phyloP scores from a whole-genome alignment of 2,797 vertebrate species.

The Bryconaethiops microstoma region DNA sequence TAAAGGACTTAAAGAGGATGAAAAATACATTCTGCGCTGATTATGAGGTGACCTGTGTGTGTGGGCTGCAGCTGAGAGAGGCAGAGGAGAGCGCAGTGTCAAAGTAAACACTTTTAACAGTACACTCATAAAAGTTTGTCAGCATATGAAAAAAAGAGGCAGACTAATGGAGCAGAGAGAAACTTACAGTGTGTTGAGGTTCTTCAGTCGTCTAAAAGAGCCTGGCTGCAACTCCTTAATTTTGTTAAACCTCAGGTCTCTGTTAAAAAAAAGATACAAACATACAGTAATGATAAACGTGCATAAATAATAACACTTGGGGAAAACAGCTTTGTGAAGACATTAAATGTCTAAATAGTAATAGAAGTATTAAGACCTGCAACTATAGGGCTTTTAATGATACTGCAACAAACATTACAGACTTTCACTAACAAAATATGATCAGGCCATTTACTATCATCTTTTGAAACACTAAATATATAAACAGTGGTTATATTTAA shows the following conservation, averaged over 20 bases:
- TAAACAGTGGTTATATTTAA: neutral
- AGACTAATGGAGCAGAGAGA: neutral
- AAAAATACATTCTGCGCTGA: slow-evolving; percentile 62
- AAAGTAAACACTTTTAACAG: slow-evolving; percentile 30
- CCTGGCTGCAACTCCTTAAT: slow-evolving; percentile 93
- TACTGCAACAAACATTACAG: neutral
- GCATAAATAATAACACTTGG: neutral
- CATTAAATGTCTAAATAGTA: neutral
- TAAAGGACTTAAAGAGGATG: slow-evolving; percentile 59
- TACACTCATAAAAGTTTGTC: slow-evolving; percentile 9
- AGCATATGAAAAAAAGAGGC: neutral
- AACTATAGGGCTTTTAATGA: neutral
- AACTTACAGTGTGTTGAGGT: slow-evolving; percentile 90
- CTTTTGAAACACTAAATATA: neutral
- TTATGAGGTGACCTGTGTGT: slow-evolving; percentile 65
- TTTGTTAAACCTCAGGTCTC: slow-evolving; percentile 97
- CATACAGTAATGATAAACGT: neutral
- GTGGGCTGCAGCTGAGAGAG: slow-evolving; percentile 23
- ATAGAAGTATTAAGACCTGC: neutral
- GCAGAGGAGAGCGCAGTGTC: neutral
- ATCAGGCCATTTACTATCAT: neutral
- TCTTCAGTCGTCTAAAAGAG: slow-evolving; percentile 88
- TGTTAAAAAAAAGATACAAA: slow-evolving; percentile 65
- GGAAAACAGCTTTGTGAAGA: neutral
- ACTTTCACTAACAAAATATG: neutral